Conservation (phyloP, 2,113 vertebrate genomes). For the Mustelus asterias region DNA sequence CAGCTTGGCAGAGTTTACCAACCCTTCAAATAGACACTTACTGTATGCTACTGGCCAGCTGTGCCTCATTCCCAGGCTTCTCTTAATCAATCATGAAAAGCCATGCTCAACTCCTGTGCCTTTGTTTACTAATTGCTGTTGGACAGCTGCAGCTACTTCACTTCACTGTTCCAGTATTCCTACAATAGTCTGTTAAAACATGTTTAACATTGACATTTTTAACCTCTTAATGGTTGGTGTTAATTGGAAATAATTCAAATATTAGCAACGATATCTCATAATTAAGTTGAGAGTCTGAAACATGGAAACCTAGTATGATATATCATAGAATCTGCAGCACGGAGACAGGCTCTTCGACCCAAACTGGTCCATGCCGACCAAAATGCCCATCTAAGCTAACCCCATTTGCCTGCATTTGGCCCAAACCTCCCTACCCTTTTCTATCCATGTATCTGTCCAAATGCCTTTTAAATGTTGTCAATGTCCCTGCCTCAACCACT, state of each 20-base stretch:
- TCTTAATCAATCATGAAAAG: constrained; percentile 8
- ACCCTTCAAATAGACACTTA: not conserved
- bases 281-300: not conserved
- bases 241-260: not conserved
- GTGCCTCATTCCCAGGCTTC: not conserved
- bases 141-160: not conserved
- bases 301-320: too few relatives aligned
- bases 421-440: too few relatives aligned
- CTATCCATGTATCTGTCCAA: too few relatives aligned
- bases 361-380: too few relatives aligned
- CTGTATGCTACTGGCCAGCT: not conserved
- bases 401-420: too few relatives aligned
- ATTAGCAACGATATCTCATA: not conserved
- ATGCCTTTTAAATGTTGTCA: too few relatives aligned
- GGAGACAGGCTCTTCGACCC: too few relatives aligned
- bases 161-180: not conserved
- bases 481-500: too few relatives aligned
- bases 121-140: not conserved
- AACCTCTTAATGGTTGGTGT: not conserved
- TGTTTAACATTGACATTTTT: not conserved
- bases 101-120: not conserved
- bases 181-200: not conserved
- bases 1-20: not conserved
- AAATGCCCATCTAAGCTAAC: too few relatives aligned
- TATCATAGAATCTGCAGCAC: too few relatives aligned